Evolutionary conservation across 2,888 invertebrate genomes (phyloP).

Genomic region (Phorcus lineatus): DNA sequence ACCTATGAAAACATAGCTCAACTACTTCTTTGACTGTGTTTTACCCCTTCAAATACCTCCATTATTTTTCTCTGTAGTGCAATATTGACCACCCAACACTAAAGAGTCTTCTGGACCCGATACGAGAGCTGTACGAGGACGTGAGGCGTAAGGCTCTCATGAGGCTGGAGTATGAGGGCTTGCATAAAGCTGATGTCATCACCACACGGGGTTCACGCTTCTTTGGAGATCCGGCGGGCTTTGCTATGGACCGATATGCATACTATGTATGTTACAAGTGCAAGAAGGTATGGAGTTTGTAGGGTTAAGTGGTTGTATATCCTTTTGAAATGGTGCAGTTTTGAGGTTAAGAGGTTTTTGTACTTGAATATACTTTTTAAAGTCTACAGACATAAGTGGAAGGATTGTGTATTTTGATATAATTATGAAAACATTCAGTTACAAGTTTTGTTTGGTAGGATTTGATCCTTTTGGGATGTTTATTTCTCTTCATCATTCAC

Average conservation of each 20-base stretch:
- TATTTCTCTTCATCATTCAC: no score
- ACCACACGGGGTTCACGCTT: constrained; percentile 82
- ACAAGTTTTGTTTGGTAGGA: no score
- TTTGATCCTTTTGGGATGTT: no score
- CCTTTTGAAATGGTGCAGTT: no score
- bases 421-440: no score
- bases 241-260: constrained; percentile 98
- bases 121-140: constrained; percentile 89
- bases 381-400: no score
- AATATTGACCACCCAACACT: constrained; percentile 90
- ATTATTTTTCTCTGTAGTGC: constrained; percentile 45
- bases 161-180: constrained; percentile 96
- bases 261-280: constrained; percentile 99
- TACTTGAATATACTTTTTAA: no score
- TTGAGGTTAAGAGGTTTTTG: no score
- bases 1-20: no score
- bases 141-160: constrained; percentile 94
- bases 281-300: constrained; percentile 76
- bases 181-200: constrained; percentile 85
- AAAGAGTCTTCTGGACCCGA: constrained; percentile 86
- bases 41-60: no score
- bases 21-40: no score
- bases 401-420: no score
- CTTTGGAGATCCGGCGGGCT: constrained; percentile 87
- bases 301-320: not conserved